Evolutionary conservation across 2,888 invertebrate genomes (phyloP).

Genomic region (Meloe dianella): DNA sequence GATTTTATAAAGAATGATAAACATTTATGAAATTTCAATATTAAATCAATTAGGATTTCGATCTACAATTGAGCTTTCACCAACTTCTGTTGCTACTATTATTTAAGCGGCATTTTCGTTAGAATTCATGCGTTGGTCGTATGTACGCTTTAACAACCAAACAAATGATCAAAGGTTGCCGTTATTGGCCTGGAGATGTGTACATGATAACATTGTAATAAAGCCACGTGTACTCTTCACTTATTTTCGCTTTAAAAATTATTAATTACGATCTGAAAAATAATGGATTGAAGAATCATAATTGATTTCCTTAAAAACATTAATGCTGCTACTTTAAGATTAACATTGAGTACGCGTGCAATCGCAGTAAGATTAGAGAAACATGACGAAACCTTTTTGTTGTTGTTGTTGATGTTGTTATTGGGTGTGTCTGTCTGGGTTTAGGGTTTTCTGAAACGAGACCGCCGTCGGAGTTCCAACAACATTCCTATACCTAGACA

Average conservation of each 20-base stretch:
- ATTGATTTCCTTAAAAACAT: too few relatives aligned
- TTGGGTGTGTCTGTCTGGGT: conserved; percentile 16
- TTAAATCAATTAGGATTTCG: too few relatives aligned
- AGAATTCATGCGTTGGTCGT: not conserved
- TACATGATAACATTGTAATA: conserved; percentile 14
- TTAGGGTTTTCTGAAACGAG: not conserved
- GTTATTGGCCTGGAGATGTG: conserved; percentile 14
- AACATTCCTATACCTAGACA: conserved; percentile 3
- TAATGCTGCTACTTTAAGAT: not conserved
- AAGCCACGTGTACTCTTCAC: conserved; percentile 13
- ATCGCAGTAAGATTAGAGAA: not conserved
- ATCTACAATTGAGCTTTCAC: too few relatives aligned
- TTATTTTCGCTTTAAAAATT: not conserved
- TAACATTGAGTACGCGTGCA: not conserved
- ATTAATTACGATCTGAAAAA: too few relatives aligned
- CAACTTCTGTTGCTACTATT: not conserved
- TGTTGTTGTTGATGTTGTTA: conserved; percentile 1
- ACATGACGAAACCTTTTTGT: not conserved
- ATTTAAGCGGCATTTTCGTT: not conserved
- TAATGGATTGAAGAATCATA: too few relatives aligned
- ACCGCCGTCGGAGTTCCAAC: conserved; percentile 15
- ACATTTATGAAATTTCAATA: too few relatives aligned
- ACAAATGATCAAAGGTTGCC: conserved; percentile 13
- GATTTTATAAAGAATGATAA: too few relatives aligned
- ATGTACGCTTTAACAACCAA: not conserved